Percentiles rank a stretch among this genome's conserved stretches.
Conservation (phyloP, 2,888 invertebrate species). For the Geotrupes spiniger region DNA sequence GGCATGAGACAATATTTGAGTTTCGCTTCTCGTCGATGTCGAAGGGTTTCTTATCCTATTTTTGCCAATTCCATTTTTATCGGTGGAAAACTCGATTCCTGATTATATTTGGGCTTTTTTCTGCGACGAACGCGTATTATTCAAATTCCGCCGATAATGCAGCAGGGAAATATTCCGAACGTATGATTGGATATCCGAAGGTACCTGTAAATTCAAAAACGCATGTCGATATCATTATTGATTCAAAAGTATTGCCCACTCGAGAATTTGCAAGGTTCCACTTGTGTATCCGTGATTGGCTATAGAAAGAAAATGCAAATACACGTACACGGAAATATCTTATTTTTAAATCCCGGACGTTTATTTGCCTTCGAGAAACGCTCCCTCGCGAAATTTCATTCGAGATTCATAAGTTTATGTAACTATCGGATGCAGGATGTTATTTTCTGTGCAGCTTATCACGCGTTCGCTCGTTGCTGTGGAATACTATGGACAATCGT, state of each 20-base stretch:
- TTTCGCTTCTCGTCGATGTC: slow-evolving; percentile 13
- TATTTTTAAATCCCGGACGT: slow-evolving; percentile 15
- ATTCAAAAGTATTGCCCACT: slow-evolving; percentile 32
- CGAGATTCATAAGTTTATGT: no score
- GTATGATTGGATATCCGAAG: slow-evolving; percentile 13
- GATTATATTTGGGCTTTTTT: slow-evolving; percentile 19
- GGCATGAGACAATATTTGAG: slow-evolving; percentile 18
- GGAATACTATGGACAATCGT: no score
- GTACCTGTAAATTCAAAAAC: slow-evolving; percentile 17
- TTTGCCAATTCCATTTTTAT: slow-evolving; percentile 20
- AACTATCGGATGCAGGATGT: no score
- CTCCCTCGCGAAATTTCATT: slow-evolving; percentile 10
- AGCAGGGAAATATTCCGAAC: slow-evolving; percentile 13
- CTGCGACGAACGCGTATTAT: slow-evolving; percentile 6
- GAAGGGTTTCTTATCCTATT: slow-evolving; percentile 8
- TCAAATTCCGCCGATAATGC: slow-evolving; percentile 10
- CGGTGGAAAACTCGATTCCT: slow-evolving; percentile 19
- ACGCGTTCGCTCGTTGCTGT: no score
- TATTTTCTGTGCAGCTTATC: no score
- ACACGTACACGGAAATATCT: slow-evolving; percentile 15
- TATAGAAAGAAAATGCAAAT: slow-evolving; percentile 15
- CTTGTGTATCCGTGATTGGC: slow-evolving; percentile 21
- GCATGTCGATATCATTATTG: slow-evolving; percentile 34
- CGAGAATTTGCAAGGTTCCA: slow-evolving; percentile 22
- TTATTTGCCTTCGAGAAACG: slow-evolving; percentile 14